These are phyloP conservation scores for Drosophila acutilabella DNA, from an alignment of 2,888 invertebrate species.

Conservation along the genomic window DNA sequence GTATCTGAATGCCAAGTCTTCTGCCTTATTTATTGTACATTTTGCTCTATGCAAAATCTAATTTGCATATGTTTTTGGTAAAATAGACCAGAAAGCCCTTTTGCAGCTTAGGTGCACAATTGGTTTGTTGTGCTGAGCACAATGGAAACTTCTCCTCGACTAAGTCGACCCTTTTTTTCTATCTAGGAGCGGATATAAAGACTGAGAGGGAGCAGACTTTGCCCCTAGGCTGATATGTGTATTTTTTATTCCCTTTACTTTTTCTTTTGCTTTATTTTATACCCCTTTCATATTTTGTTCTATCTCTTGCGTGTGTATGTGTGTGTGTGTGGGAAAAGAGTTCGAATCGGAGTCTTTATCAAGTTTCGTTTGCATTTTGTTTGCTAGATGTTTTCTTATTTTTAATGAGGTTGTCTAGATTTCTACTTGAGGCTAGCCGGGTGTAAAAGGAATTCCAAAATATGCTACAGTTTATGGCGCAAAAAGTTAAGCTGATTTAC, in stretches of 20 bases:
- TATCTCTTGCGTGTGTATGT: conserved; percentile 29
- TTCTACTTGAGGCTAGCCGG: conserved; percentile 29
- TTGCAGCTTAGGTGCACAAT: conserved; percentile 56
- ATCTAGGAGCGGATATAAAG: not conserved
- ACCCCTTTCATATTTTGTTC: conserved; percentile 10
- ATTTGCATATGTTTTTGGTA: conserved; percentile 60
- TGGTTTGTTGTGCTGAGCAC: conserved; percentile 64
- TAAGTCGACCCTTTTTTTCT: conserved; percentile 58
- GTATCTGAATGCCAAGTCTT: conserved; percentile 19
- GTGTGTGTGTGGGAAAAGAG: conserved; percentile 15
- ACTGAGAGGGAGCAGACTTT: conserved; percentile 7
- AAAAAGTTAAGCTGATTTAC: conserved; percentile 76
- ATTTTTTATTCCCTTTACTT: not conserved
- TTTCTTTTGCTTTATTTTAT: conserved; percentile 5
- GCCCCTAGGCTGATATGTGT: conserved; percentile 46
- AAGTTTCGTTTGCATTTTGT: conserved; percentile 56
- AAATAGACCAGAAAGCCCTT: conserved; percentile 31
- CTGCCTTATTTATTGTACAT: conserved; percentile 43
- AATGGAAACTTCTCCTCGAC: conserved; percentile 48
- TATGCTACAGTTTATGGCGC: conserved; percentile 62
- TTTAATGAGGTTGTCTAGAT: conserved; percentile 71
- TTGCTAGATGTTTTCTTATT: conserved; percentile 51
- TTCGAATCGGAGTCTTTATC: conserved; percentile 44
- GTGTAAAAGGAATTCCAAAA: conserved; percentile 41
- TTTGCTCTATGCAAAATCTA: conserved; percentile 58